These are phyloP conservation scores for Ditylenchus dipsaci DNA, from an alignment of 1,140 invertebrate genomes.

Conservation along the genomic window DNA sequence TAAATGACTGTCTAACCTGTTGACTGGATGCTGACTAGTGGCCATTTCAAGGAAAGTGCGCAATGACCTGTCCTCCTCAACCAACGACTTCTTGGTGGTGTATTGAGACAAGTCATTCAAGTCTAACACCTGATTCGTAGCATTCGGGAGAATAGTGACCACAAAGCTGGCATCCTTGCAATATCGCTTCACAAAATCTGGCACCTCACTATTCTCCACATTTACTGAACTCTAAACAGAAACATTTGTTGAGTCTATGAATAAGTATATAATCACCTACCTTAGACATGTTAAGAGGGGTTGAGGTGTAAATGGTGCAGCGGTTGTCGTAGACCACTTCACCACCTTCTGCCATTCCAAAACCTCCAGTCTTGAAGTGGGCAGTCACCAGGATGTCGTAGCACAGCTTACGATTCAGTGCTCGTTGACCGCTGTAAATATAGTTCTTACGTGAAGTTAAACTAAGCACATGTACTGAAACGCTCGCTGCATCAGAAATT, in stretches of 20 bases:
- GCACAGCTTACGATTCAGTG: constrained; percentile 32
- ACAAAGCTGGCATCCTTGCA: not conserved
- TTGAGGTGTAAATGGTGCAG: constrained; percentile 22
- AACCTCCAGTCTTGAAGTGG: constrained; percentile 21
- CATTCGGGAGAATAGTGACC: not conserved
- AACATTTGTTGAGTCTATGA: not conserved
- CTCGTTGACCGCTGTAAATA: too few species aligned
- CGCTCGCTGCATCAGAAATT: too few species aligned
- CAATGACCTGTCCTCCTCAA: not conserved
- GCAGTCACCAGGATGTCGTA: constrained; percentile 26
- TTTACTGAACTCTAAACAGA: constrained; percentile 13
- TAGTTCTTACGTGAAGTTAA: too few species aligned
- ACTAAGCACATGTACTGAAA: too few species aligned
- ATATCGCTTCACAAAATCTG: constrained; percentile 19
- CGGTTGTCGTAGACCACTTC: constrained; percentile 27
- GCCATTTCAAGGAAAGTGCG: too few species aligned
- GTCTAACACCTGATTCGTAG: not conserved
- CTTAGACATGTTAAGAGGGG: constrained; percentile 2
- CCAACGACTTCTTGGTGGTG: not conserved
- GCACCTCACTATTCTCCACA: constrained; percentile 17
- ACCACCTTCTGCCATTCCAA: constrained; percentile 17
- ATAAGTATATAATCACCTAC: not conserved
- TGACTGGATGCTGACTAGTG: constrained; percentile 16
- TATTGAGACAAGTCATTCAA: not conserved
- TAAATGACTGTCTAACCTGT: constrained; percentile 25